Base-by-base conservation (phyloP, 2,113 vertebrate species). In the Corythaeola cristata region DNA sequence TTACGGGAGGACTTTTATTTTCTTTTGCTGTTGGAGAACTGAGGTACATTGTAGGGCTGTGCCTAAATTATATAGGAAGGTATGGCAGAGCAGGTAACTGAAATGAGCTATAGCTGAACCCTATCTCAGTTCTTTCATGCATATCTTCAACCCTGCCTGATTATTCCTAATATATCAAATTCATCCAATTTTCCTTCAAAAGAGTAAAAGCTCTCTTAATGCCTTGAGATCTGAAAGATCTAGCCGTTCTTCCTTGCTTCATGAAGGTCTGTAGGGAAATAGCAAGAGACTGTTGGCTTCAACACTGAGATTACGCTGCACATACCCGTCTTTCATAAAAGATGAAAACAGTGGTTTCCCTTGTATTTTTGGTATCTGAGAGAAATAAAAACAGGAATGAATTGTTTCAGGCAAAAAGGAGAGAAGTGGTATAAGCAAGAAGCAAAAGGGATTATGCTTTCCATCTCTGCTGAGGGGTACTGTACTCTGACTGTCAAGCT, bases 1-100 rank as follows among this genome's bases (percentile, higher is more conserved):
- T 92, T 89, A 85, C 0, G 50, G 80, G 50, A 94, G 50, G 47
- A 89, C 74, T 96, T 94, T 84, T 96, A 92, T 97, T 96, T 95
- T 95, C 63, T 92, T 97, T 97, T 93, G 74, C 95, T 91, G 80
- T 71, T 91, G 84, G 86, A 88, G 93, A 96, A 97, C 96, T 95
- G 93, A 97, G 93, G 78, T 82, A 85, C 84, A 93, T 89, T 96
- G 96, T 97, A 79, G 55, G 37, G 30, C 67, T 94, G 45, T 92
- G 52, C n/a, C 33, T 67, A 55, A 85, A 56, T 89, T 91, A 96
- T 63, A 85, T 77, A 83, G 55, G 63, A 89, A 89, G 55, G n/a
- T 73, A 92, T 60, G n/a, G 89, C 71, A 91, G 47, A 88, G 59
- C 55, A 95, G 78, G 84, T 95, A 95, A 88, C 32, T 39, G 84